Evolutionary conservation across 2,113 vertebrate species (phyloP).

Genomic region (Eulemur rufifrons): DNA sequence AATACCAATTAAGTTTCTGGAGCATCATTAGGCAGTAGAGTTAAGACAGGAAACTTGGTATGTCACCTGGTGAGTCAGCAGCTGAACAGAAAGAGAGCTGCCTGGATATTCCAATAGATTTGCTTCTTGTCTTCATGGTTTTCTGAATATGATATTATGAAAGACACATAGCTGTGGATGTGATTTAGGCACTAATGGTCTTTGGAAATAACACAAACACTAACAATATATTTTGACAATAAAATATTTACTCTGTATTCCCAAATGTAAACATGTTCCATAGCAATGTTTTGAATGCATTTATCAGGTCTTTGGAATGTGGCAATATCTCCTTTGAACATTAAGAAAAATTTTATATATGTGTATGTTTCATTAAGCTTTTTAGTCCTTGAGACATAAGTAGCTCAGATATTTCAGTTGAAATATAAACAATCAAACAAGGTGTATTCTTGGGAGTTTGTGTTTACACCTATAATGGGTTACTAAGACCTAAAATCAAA

Average conservation of each 20-base stretch:
- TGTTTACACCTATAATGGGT: background rate
- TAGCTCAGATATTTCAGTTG: background rate
- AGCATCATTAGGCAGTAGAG: background rate
- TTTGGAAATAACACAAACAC: background rate
- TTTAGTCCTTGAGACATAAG: background rate
- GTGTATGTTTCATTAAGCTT: background rate
- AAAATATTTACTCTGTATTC: background rate
- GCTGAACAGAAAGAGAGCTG: background rate
- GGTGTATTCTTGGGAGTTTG: background rate
- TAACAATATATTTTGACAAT: background rate
- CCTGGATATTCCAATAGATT: background rate
- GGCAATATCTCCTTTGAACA: background rate
- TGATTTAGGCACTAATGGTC: background rate
- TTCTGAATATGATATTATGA: background rate
- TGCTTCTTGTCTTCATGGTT: background rate
- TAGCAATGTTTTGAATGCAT: background rate
- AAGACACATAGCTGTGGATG: background rate
- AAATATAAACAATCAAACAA: slow-evolving; percentile 13
- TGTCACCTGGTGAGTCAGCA: background rate
- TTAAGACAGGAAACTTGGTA: background rate
- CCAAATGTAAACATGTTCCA: background rate
- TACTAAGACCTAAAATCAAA: background rate
- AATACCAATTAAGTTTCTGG: slow-evolving; percentile 38
- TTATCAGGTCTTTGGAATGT: background rate
- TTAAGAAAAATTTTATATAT: background rate